These are phyloP conservation scores for Nomada lathburiana DNA, from an alignment of 2,888 invertebrate genomes.

Conservation along the genomic window DNA sequence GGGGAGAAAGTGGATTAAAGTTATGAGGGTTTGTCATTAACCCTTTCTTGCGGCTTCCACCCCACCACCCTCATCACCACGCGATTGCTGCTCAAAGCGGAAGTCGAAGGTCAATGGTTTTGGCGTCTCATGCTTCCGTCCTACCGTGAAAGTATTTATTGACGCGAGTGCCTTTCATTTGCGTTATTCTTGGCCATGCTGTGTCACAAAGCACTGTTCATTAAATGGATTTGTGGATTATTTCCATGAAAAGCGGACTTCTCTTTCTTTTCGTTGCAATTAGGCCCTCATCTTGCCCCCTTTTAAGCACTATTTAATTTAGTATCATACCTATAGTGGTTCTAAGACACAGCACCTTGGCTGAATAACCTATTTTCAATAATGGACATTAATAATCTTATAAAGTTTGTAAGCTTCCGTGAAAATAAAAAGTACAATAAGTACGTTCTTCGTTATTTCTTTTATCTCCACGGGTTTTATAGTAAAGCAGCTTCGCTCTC, in stretches of 20 bases:
- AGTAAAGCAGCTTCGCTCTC: neutral
- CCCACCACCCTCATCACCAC: neutral
- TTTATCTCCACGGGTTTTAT: neutral
- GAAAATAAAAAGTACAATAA: neutral
- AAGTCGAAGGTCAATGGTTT: conserved; percentile 27
- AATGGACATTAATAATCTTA: too few relatives aligned
- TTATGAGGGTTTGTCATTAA: conserved; percentile 15
- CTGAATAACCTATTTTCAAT: neutral
- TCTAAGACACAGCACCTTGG: too few relatives aligned
- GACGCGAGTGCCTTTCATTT: conserved; percentile 32
- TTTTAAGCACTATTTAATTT: too few relatives aligned
- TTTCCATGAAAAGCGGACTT: neutral
- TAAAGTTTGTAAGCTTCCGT: neutral
- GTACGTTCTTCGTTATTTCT: neutral
- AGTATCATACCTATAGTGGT: too few relatives aligned
- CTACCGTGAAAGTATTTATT: conserved; percentile 38
- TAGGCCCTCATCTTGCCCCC: too few relatives aligned
- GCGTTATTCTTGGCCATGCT: conserved; percentile 6
- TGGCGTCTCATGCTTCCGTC: conserved; percentile 16
- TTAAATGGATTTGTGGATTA: neutral
- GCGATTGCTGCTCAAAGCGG: neutral
- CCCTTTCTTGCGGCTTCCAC: conserved; percentile 2
- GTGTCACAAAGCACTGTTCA: too few relatives aligned
- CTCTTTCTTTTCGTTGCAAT: too few relatives aligned
- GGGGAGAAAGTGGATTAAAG: neutral